Evolutionary conservation across 2,888 invertebrate genomes (phyloP), one percentile per base, ranked within the genome.

Genomic region (Drosophila eohydei): DNA sequence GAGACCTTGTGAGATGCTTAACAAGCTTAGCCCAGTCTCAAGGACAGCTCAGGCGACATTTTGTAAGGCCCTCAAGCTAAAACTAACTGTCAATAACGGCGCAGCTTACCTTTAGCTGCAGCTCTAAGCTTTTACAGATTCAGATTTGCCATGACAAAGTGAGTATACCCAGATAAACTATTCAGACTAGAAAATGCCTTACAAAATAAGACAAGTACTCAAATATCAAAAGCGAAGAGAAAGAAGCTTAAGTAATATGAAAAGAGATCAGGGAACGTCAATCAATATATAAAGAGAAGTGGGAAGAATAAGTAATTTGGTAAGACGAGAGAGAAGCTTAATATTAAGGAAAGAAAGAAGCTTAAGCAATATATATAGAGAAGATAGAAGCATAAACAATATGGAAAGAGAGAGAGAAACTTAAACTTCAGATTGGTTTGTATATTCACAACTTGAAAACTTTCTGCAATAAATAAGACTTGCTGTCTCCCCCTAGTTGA

Each of bases 1-100:
- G 44, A 57, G 55, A 54, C 61, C 58, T 68, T 72, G 61, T 48
- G 44, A n/a, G 21, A 28, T 32, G 44, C 72, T 76, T 54, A 62
- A 69, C 59, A 52, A 59, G 58, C 72, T 51, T 11, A 59, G 41
- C 34, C 32, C 48, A 34, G 69, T 77, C 77, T 69, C 73, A 73
- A 73, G 77, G 73, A 66, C 68, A 77, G 41, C 50, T 38, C 41
- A 64, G 34, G 26, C 38, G 16, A 44, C 50, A 44, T 57, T 54
- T 44, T 51, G 16, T n/a, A 67, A 46, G 43, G 16, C 43, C 32
- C 28, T 32, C 14, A 16, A 30, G 34, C 16, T 5, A 28, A 48
- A 30, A 28, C 30, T 8, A 21, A 6, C 21, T 3, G 9, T 0
- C 28, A 30, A 0, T 3, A 9, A 16, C 8, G 4, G 9, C 16